Base-by-base conservation (phyloP, 1,140 invertebrate species). In the Drosophila hydei region DNA sequence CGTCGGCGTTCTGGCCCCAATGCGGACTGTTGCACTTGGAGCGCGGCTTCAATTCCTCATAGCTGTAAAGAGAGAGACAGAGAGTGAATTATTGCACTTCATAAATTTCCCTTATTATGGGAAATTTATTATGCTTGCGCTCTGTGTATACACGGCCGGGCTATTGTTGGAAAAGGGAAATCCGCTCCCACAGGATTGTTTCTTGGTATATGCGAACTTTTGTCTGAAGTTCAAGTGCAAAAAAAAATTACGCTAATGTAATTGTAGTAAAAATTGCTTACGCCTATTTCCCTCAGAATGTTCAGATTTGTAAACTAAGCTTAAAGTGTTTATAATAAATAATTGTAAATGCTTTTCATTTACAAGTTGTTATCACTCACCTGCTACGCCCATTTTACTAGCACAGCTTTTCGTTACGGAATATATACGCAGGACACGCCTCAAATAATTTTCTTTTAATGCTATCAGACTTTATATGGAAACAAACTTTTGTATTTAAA, bases 161-260 rank as follows among this genome's bases (percentile, higher is more conserved):
- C 48, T 61, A 62, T 30, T 27, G 16, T 19, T 65, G 8, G 16
- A 23, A 33, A 5, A 43, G 47, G 81, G 81, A 87, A 71, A 77
- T 85, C 87, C 14, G 3, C 81, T 84, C 73, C 48, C 56, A 59
- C 40, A 73, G 42, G 43, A 69, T 55, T 59, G 43, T 81, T 45
- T 61, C 69, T 70, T 62, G 52, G 68, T 84, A 79, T 73, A 85
- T 80, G 59, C 42, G 25, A 65, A 52, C 62, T 68, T 76, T 80
- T 77, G 76, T 84, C 60, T 84, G 73, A 85, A 87, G 81, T 85
- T 87, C 77, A 87, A 87, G 81, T 77, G 77, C 80, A 84, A 85
- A 79, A 65, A 59, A 63, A 43, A n/a, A 8, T 16, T 43, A 36
- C 40, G 14, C 56, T 36, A 43, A 69, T 51, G 6, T 25, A 62